Conservation (phyloP, 1,140 invertebrate species). For the Coptotermes formosanus region DNA sequence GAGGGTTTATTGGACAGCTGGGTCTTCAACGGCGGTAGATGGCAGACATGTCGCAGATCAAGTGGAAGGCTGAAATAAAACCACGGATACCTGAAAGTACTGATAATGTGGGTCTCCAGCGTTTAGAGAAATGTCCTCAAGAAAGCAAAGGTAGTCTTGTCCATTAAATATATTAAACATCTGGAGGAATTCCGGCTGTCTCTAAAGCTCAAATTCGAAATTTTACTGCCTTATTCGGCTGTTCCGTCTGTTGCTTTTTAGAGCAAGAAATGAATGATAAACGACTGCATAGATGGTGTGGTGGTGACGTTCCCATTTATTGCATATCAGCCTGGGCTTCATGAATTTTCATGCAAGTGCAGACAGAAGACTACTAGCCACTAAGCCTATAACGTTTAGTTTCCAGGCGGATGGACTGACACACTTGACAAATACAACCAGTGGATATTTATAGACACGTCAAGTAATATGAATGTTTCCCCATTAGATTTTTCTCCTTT, state of each 20-base stretch:
- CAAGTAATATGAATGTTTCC: neutral
- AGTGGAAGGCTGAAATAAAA: too few species aligned
- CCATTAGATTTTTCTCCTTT: neutral
- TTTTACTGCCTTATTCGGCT: neutral
- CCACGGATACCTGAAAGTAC: too few species aligned
- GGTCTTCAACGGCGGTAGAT: too few species aligned
- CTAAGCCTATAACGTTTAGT: too few species aligned
- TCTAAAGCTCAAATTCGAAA: neutral
- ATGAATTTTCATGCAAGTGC: neutral
- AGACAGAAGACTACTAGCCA: neutral
- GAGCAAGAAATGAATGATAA: neutral
- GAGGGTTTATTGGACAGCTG: too few species aligned
- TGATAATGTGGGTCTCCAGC: too few species aligned
- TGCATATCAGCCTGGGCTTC: neutral
- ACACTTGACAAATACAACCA: neutral
- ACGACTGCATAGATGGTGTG: neutral
- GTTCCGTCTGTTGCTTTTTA: too few species aligned
- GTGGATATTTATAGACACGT: neutral
- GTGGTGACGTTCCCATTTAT: neutral
- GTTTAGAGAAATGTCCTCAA: too few species aligned
- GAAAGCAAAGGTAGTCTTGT: too few species aligned
- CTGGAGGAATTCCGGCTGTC: neutral
- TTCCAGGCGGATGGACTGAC: neutral
- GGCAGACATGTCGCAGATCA: too few species aligned
- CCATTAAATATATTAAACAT: neutral